Evolutionary conservation across 2,113 vertebrate genomes (phyloP).

Genomic region (Vicugna pacos): DNA sequence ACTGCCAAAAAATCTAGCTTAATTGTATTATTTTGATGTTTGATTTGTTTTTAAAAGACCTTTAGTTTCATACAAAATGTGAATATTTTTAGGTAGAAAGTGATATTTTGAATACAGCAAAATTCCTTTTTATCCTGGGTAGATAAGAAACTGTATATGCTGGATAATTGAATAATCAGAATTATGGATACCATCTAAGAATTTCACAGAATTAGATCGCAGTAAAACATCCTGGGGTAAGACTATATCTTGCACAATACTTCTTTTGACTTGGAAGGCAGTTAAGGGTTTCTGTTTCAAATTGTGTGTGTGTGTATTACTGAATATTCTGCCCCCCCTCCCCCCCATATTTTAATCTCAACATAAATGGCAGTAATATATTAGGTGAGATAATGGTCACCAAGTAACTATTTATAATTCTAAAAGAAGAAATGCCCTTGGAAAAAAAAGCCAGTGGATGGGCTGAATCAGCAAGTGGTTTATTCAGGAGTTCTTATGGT

Average conservation of each 20-base stretch:
- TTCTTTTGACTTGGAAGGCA: neutral
- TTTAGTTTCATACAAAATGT: constrained; percentile 54
- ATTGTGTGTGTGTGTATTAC: constrained; percentile 19
- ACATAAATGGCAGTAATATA: neutral
- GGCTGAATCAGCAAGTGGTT: neutral
- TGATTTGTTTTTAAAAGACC: neutral
- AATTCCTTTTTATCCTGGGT: constrained; percentile 64
- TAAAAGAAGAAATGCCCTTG: neutral
- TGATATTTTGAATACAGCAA: constrained; percentile 67
- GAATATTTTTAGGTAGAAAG: constrained; percentile 59
- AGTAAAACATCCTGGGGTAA: constrained; percentile 67
- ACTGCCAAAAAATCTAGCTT: constrained; percentile 21
- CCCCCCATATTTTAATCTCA: neutral
- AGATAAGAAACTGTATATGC: constrained; percentile 66
- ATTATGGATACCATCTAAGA: constrained; percentile 69
- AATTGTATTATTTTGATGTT: constrained; percentile 47
- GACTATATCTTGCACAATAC: constrained; percentile 63
- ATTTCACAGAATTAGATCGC: constrained; percentile 64
- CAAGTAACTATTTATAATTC: neutral
- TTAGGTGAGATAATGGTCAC: neutral
- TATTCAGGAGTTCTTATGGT: neutral
- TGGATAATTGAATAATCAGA: constrained; percentile 69
- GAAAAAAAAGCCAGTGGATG: neutral
- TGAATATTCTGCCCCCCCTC: neutral
- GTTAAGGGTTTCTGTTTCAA: neutral